phyloP scores from a whole-genome alignment of 92 coral and sea anemone species.

The Micromussa lordhowensis region DNA sequence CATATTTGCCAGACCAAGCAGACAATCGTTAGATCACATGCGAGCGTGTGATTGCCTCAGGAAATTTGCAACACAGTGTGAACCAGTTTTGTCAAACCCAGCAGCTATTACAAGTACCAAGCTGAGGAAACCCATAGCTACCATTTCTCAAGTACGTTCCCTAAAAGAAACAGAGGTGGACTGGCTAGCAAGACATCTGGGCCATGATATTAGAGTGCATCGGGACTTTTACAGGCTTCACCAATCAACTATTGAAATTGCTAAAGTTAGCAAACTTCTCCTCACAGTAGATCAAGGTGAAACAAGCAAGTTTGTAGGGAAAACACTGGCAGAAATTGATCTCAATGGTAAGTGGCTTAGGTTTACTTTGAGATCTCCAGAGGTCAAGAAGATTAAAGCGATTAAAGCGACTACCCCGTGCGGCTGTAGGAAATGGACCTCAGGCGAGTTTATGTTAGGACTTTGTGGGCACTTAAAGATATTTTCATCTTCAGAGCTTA shows the following conservation, averaged over 20 bases:
- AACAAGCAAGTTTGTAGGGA: conserved; percentile 3
- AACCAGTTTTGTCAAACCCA: conserved; percentile 35
- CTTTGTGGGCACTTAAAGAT: too few species aligned
- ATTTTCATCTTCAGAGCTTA: too few species aligned
- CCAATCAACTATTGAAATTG: conserved; percentile 48
- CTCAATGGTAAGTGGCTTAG: not conserved
- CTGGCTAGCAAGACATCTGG: conserved; percentile 74
- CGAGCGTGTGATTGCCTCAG: conserved; percentile 43
- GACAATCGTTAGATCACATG: conserved; percentile 37
- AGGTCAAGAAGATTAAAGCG: too few species aligned
- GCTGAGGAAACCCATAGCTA: conserved; percentile 59
- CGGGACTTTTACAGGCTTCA: conserved; percentile 69
- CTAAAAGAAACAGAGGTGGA: conserved; percentile 63
- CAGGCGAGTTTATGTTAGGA: too few species aligned
- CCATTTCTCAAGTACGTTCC: conserved; percentile 54
- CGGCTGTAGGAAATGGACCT: too few species aligned
- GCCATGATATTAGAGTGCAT: conserved; percentile 64
- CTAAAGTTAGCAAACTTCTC: conserved; percentile 3
- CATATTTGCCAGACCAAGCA: conserved; percentile 58
- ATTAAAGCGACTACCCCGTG: too few species aligned
- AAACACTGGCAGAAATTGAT: conserved; percentile 7
- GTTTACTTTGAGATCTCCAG: too few species aligned
- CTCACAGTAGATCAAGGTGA: conserved; percentile 9
- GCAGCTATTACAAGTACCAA: conserved; percentile 46
- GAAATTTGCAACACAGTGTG: conserved; percentile 35